Evolutionary conservation across 2,888 invertebrate species (phyloP).

Genomic region (Drosophila robusta): DNA sequence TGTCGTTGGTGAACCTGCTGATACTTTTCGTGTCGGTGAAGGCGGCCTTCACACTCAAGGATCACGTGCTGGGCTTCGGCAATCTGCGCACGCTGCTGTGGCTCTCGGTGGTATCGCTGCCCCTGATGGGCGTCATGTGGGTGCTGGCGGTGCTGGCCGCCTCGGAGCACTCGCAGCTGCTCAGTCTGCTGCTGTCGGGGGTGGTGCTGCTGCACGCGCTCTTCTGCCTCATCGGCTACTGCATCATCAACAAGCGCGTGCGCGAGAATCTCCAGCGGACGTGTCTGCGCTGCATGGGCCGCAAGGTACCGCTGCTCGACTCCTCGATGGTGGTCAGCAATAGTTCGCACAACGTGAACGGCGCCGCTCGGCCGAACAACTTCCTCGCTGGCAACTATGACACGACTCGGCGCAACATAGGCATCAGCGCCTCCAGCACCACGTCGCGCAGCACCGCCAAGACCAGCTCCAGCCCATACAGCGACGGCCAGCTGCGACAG

Average conservation of each 20-base stretch:
- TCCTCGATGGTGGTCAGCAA: conserved; percentile 90
- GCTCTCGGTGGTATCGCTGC: conserved; percentile 94
- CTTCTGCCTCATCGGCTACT: conserved; percentile 94
- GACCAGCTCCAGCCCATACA: conserved; percentile 96
- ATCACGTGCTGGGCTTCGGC: conserved; percentile 94
- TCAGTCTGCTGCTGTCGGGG: conserved; percentile 92
- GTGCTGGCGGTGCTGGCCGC: conserved; percentile 92
- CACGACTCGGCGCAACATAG: conserved; percentile 91
- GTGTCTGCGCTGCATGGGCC: conserved; percentile 91
- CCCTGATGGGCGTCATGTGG: conserved; percentile 94
- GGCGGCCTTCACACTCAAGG: conserved; percentile 95
- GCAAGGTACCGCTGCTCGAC: conserved; percentile 92
- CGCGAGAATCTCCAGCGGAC: conserved; percentile 88
- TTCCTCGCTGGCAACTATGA: conserved; percentile 85
- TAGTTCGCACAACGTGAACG: conserved; percentile 91
- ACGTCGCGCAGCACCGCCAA: conserved; percentile 97
- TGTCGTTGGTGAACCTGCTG: conserved; percentile 91
- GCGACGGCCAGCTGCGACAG: conserved; percentile 93
- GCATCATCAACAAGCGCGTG: conserved; percentile 94
- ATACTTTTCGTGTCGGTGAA: conserved; percentile 94
- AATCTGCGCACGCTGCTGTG: conserved; percentile 93
- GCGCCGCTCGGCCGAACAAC: conserved; percentile 77
- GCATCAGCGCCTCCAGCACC: conserved; percentile 97
- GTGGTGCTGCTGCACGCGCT: conserved; percentile 92
- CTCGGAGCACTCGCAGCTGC: conserved; percentile 89